phyloP scores from a whole-genome alignment of 1,140 invertebrate genomes.

The Nephotettix cincticeps region DNA sequence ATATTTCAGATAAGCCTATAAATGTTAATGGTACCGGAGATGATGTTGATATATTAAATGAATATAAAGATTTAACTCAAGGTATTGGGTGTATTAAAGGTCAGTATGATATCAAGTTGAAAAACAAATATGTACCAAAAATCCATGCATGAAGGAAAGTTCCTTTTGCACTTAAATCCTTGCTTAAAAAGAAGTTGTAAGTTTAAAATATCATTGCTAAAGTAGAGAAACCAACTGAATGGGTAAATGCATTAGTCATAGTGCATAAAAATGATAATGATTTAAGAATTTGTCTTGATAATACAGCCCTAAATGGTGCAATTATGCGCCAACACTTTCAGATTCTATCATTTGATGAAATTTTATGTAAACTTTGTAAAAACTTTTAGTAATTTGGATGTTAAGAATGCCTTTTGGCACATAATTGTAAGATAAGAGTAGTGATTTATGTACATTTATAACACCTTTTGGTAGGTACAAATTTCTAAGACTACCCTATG shows the following conservation, averaged over 20 bases:
- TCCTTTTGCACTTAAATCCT: neutral
- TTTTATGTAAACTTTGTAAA: neutral
- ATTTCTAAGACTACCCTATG: too few species aligned
- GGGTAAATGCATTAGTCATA: neutral
- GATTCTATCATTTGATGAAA: neutral
- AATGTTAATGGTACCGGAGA: neutral
- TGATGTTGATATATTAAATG: neutral
- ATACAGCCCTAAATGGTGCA: neutral
- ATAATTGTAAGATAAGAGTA: neutral
- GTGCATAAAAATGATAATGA: slow-evolving; percentile 4
- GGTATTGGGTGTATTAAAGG: slow-evolving; percentile 4
- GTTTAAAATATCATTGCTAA: neutral
- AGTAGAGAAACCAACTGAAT: neutral
- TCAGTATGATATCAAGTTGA: neutral
- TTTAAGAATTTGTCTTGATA: neutral
- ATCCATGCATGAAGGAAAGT: neutral
- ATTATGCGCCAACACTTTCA: neutral
- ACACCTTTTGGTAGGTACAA: slow-evolving; percentile 2
- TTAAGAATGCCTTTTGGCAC: neutral
- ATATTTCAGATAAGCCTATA: neutral
- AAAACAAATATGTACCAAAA: neutral
- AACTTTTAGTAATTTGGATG: neutral
- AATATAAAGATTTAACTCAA: neutral
- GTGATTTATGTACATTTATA: neutral
- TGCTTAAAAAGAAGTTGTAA: neutral